Base-by-base conservation (phyloP, 2,888 invertebrate genomes). In the Phortica okadai region DNA sequence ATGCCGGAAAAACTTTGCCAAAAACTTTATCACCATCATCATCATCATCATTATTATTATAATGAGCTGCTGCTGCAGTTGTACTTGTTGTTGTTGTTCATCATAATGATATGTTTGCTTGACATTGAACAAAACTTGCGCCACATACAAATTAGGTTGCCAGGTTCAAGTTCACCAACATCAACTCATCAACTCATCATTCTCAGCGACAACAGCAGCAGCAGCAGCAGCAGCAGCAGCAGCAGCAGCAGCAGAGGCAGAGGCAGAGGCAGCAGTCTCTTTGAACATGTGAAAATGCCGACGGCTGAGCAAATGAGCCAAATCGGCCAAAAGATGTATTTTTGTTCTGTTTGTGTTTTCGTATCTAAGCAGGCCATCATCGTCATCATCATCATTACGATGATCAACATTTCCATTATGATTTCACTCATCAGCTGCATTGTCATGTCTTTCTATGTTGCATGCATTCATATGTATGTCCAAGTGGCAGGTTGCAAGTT, bases 101-200 rank as follows among this genome's bases (percentile, higher is more conserved):
- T 45, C 45, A 69, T 16, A 16, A 54, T 50, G n/a, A 70, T n/a
- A 64, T 50, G 54, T 56, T 66, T 21, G 41, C 7, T 67, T 74
- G 67, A 74, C 67, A 74, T 54, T 74, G 74, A 74, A 54, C 54
- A 54, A 33, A 74, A 66, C 69, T 69, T 45, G 25, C 45, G 42
- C 44, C 16, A 45, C 45, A 69, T 45, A 21, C 64, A 66, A 62
- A 25, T n/a, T 62, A 62, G 62, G 62, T 62, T 62, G 62, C 62
- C 62, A 62, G 62, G 16, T 25, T 62, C 62, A 62, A 62, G 62
- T 62, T 62, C 62, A 62, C 8, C 62, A 21, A 16, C 62, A 2
- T 11, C 50, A 50, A 50, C 45, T 21, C 21, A 21, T 21, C 21
- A 21, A 21, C 21, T 21, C 21, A 21, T 21, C 21, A 21, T 21